A percentile compares a stretch with the other conserved stretches of the same genome.
Evolutionary conservation across 2,888 invertebrate genomes (phyloP).

Genomic region (Leucozona laternaria): DNA sequence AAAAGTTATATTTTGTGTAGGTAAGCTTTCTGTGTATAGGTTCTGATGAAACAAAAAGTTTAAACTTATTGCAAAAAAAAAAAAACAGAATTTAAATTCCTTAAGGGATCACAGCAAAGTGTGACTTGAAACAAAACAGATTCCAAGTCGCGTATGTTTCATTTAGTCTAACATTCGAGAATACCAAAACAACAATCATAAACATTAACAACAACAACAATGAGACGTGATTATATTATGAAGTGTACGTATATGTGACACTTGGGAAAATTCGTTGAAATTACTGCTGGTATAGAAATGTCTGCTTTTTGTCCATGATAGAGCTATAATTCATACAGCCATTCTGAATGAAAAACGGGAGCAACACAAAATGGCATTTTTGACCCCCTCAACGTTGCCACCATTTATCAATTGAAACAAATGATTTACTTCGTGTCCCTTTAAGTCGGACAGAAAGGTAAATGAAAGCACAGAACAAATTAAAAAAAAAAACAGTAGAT

Average conservation of each 20-base stretch:
- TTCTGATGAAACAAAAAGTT: neutral
- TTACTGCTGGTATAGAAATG: too few species aligned
- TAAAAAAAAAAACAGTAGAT: too few species aligned
- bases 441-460: too few species aligned
- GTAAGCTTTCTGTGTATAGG: neutral
- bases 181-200: neutral
- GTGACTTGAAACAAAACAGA: neutral
- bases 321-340: too few species aligned
- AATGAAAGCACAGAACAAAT: too few species aligned
- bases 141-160: neutral
- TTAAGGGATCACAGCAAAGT: neutral
- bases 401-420: too few species aligned
- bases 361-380: too few species aligned
- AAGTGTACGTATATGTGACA: too few species aligned
- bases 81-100: neutral
- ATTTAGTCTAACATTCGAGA: neutral
- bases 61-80: neutral
- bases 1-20: neutral
- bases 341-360: too few species aligned
- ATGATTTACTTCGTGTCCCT: too few species aligned
- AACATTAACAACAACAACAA: neutral
- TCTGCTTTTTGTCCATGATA: too few species aligned
- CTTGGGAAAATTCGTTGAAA: neutral
- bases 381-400: too few species aligned
- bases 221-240: neutral